Percentiles rank a stretch among this genome's conserved stretches.
Evolutionary conservation across 2,113 vertebrate genomes (phyloP).

Genomic region (Xenopus laevis): DNA sequence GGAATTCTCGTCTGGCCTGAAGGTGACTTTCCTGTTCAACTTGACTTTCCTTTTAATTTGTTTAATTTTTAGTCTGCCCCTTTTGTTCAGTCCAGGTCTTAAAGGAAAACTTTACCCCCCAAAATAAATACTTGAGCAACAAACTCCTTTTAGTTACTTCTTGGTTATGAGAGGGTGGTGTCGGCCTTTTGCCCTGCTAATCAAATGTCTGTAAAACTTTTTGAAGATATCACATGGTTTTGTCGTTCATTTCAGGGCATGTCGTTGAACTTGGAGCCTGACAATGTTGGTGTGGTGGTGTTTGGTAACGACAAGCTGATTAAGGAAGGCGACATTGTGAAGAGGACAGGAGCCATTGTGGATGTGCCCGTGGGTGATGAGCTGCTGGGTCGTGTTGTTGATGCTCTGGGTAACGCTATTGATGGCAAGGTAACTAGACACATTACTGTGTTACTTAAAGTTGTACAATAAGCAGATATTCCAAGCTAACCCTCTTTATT

Average conservation of each 20-base stretch:
- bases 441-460: slow-evolving; percentile 61
- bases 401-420: slow-evolving; percentile 92
- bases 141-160: no score
- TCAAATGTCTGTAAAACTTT: slow-evolving; percentile 76
- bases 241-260: slow-evolving; percentile 73
- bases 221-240: slow-evolving; percentile 68
- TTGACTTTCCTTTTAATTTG: no score
- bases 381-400: slow-evolving; percentile 92
- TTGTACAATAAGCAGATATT: background rate
- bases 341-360: slow-evolving; percentile 95
- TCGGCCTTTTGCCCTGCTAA: no score
- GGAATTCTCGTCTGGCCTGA: slow-evolving; percentile 95
- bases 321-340: slow-evolving; percentile 95
- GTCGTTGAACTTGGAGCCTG: slow-evolving; percentile 98
- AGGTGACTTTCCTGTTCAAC: slow-evolving; percentile 60
- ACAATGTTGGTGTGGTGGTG: slow-evolving; percentile 98
- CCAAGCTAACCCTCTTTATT: slow-evolving; percentile 6
- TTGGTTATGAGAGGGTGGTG: no score
- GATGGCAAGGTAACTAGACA: slow-evolving; percentile 83
- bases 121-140: no score
- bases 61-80: no score
- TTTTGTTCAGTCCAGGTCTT: no score
- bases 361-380: slow-evolving; percentile 93
- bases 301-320: slow-evolving; percentile 98
- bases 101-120: no score